Conservation (phyloP, 2,113 vertebrate species). For the Isichthys henryi region DNA sequence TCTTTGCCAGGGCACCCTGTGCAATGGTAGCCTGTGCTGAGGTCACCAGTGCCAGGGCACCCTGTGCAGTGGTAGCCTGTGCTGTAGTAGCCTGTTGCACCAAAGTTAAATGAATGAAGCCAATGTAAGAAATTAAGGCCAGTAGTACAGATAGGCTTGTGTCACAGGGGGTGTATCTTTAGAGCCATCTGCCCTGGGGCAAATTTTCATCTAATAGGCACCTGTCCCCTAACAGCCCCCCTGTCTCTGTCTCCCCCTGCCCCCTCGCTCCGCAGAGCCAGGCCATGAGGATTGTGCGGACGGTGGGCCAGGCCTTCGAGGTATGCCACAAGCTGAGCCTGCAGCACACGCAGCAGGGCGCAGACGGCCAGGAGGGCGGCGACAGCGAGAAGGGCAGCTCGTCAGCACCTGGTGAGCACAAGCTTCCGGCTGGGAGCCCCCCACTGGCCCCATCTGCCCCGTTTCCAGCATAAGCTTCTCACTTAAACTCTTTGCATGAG, state of each 20-base stretch:
- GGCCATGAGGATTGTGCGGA: constrained; percentile 92
- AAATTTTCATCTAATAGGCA: neutral
- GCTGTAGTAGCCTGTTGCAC: neutral
- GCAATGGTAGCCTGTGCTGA: too few species aligned
- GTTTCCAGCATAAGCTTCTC: neutral
- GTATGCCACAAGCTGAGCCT: constrained; percentile 96
- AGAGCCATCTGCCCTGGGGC: neutral
- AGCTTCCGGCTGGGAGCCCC: neutral
- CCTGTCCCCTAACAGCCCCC: neutral
- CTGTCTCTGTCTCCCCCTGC: neutral
- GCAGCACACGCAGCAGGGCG: constrained; percentile 76
- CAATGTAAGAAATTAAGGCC: neutral
- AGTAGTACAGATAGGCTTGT: neutral
- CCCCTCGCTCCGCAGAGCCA: constrained; percentile 68
- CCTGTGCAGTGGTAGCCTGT: too few species aligned
- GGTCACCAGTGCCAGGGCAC: too few species aligned
- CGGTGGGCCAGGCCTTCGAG: constrained; percentile 91
- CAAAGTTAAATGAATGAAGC: neutral
- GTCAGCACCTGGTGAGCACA: neutral
- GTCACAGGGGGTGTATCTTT: neutral
- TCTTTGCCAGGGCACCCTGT: neutral
- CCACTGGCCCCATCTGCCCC: neutral
- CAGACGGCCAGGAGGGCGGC: too few species aligned
- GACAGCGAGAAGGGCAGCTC: constrained; percentile 54
- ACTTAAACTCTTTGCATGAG: too few species aligned